Percentiles rank a stretch among this genome's conserved stretches.
These are phyloP conservation scores for Hylia prasina DNA, from an alignment of 2,113 vertebrate genomes.

Conservation along the genomic window DNA sequence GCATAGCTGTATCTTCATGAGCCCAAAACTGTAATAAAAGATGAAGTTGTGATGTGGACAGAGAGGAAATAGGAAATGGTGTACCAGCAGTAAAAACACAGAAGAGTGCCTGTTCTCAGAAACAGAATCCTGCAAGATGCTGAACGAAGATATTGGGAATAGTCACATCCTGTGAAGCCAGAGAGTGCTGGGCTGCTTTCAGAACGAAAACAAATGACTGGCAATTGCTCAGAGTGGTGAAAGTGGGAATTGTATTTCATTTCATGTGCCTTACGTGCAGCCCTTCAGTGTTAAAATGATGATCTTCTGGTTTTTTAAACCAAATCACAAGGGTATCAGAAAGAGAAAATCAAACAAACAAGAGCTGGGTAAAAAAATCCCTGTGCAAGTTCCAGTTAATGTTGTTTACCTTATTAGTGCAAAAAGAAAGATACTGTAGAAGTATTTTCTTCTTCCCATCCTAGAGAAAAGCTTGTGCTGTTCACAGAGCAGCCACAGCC, in stretches of 20 bases:
- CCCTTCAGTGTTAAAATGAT: background rate
- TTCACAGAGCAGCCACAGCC: background rate
- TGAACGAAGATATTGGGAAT: background rate
- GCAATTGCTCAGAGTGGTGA: background rate
- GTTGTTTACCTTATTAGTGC: background rate
- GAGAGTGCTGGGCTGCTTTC: background rate
- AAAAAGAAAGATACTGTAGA: background rate
- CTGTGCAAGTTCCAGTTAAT: background rate
- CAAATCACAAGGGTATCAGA: background rate
- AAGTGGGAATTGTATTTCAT: background rate
- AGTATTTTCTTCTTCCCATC: background rate
- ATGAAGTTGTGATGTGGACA: background rate
- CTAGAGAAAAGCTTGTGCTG: background rate
- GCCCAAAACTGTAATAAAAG: background rate
- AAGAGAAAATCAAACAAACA: background rate
- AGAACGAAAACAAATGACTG: background rate
- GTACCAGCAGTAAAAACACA: background rate
- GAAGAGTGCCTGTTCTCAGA: background rate
- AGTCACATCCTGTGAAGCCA: background rate
- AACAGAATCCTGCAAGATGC: background rate
- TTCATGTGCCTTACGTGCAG: background rate
- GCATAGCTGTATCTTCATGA: background rate
- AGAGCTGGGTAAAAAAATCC: background rate
- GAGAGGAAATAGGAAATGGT: background rate
- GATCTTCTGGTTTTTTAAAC: background rate